phyloP scores from a whole-genome alignment of 2,797 vertebrate species.

The Hephaestus fuliginosus region DNA sequence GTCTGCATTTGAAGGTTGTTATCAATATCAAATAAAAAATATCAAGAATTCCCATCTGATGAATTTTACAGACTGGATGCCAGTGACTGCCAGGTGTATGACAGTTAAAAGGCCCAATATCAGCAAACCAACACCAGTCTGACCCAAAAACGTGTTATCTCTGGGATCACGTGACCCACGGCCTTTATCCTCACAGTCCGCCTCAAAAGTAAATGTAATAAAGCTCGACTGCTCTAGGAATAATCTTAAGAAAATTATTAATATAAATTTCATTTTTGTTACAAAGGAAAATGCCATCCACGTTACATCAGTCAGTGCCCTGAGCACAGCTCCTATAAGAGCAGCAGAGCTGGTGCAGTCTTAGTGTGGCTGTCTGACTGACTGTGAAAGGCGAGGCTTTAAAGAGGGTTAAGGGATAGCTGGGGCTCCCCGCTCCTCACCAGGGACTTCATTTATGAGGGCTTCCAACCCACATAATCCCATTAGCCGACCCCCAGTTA shows the following conservation, averaged over 20 bases:
- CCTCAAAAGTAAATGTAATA: conserved; percentile 28
- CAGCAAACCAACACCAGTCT: not conserved
- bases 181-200: conserved; percentile 17
- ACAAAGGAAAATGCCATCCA: conserved; percentile 45
- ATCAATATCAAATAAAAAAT: not conserved
- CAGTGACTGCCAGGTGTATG: not conserved
- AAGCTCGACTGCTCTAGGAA: conserved; percentile 38
- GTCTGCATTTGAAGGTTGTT: not conserved
- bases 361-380: conserved; percentile 59
- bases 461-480: conserved; percentile 81
- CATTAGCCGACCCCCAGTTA: conserved; percentile 78
- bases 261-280: conserved; percentile 42
- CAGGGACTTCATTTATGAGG: conserved; percentile 79
- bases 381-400: conserved; percentile 74
- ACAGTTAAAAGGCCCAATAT: conserved; percentile 4
- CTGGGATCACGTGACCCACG: conserved; percentile 22
- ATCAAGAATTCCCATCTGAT: not conserved
- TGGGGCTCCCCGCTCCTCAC: conserved; percentile 70
- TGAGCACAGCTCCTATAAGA: conserved; percentile 42
- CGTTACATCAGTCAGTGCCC: conserved; percentile 44
- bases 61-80: not conserved
- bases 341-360: conserved; percentile 57
- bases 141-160: conserved; percentile 1
- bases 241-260: conserved; percentile 51
- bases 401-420: conserved; percentile 78